phyloP scores from a whole-genome alignment of 2,113 vertebrate species.

The Carassius carassius region DNA sequence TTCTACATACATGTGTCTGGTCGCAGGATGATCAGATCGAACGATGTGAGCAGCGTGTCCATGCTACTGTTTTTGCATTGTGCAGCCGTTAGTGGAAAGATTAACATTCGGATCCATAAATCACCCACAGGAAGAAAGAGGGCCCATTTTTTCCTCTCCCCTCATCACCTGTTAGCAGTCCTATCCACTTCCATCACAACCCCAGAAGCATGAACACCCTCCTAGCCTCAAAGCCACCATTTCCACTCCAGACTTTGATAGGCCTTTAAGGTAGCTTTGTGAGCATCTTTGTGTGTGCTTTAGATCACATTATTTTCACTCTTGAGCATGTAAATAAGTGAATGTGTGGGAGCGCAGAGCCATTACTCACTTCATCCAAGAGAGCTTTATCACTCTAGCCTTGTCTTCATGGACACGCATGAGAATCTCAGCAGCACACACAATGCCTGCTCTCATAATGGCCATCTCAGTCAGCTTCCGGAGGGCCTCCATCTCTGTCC shows the following conservation, averaged over 20 bases:
- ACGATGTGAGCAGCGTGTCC: background rate
- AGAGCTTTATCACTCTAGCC: constrained; percentile 73
- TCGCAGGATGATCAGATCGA: background rate
- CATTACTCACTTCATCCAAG: constrained; percentile 69
- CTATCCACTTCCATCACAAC: background rate
- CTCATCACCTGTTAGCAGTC: background rate
- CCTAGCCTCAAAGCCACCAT: constrained; percentile 65
- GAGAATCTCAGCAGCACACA: constrained; percentile 67
- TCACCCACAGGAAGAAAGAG: background rate
- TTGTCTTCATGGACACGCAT: constrained; percentile 68
- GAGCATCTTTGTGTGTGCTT: constrained; percentile 70
- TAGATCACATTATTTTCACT: constrained; percentile 73
- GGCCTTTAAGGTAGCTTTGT: constrained; percentile 69
- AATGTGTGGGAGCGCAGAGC: constrained; percentile 74
- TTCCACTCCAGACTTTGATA: constrained; percentile 67
- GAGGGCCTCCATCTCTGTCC: constrained; percentile 61
- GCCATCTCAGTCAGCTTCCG: constrained; percentile 66
- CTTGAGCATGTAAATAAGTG: constrained; percentile 73
- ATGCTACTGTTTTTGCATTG: background rate
- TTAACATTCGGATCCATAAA: background rate
- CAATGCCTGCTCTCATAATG: constrained; percentile 67
- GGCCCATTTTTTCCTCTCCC: no score
- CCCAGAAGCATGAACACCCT: background rate
- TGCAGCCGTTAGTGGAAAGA: background rate
- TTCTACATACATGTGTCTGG: background rate